A percentile compares a stretch with the other conserved stretches of the same genome.
These are phyloP conservation scores for Turnix velox DNA, from an alignment of 2,113 vertebrate species.

Conservation along the genomic window DNA sequence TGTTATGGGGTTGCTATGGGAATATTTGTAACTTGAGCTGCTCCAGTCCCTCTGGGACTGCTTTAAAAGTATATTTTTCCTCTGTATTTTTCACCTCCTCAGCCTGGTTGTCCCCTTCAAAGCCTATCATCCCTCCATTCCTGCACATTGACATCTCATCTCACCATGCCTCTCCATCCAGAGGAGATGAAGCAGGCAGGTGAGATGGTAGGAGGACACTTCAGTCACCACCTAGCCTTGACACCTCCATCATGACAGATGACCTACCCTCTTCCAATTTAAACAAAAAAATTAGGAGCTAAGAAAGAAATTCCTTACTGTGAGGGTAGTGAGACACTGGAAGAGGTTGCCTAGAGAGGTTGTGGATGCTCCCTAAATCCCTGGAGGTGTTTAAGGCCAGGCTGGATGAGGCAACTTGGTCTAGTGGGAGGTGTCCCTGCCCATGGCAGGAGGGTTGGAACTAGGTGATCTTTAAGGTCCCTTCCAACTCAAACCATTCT, in stretches of 20 bases:
- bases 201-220: background rate
- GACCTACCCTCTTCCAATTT: too few species aligned
- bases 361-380: too few species aligned
- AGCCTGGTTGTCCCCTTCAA: background rate
- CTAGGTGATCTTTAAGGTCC: too few species aligned
- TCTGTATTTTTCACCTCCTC: fast-evolving
- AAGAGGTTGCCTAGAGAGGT: too few species aligned
- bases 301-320: too few species aligned
- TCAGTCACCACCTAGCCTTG: background rate
- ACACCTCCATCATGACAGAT: fast-evolving
- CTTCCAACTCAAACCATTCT: too few species aligned
- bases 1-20: background rate
- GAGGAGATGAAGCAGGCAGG: background rate
- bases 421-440: too few species aligned
- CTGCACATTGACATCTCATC: background rate
- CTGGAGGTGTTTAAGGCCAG: too few species aligned
- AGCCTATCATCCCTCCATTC: fast-evolving
- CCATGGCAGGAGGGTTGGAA: too few species aligned
- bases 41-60: background rate
- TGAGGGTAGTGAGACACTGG: too few species aligned
- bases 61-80: background rate
- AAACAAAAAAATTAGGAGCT: too few species aligned
- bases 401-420: too few species aligned
- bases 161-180: fast-evolving
- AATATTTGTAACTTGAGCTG: background rate